Conservation (phyloP, 2,113 vertebrate genomes). For the Sporophila hypoxantha region DNA sequence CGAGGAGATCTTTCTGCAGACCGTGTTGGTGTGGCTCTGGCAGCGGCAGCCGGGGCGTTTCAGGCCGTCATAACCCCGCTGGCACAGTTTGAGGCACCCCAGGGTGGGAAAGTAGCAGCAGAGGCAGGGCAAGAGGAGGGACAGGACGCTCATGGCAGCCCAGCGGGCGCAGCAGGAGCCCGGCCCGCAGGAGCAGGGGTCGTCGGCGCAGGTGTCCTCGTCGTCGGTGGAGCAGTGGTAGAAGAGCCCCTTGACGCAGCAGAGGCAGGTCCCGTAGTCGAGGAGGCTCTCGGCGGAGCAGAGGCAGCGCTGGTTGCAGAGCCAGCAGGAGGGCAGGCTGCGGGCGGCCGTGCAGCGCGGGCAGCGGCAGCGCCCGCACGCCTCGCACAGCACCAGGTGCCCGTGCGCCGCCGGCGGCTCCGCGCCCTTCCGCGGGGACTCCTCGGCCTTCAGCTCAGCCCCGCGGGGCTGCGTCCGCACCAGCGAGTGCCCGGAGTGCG, state of each 20-base stretch:
- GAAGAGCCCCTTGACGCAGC: constrained; percentile 93
- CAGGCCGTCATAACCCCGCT: constrained; percentile 82
- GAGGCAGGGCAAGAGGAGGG: constrained; percentile 92
- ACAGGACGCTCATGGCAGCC: constrained; percentile 86
- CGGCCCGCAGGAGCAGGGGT: constrained; percentile 87
- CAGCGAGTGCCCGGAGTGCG: constrained; percentile 80
- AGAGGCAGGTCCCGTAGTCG: constrained; percentile 92
- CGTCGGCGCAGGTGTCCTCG: constrained; percentile 94
- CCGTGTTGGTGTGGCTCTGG: constrained; percentile 90
- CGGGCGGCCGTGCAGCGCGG: constrained; percentile 82
- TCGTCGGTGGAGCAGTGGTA: constrained; percentile 98
- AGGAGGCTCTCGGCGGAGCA: constrained; percentile 88
- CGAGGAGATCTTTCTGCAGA: constrained; percentile 93
- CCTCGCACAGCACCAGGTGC: constrained; percentile 89
- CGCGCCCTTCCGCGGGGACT: constrained; percentile 69
- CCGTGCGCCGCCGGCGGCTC: constrained; percentile 63
- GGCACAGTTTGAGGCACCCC: constrained; percentile 92
- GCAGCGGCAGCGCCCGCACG: constrained; percentile 91
- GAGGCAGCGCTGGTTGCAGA: constrained; percentile 90
- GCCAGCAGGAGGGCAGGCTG: constrained; percentile 90
- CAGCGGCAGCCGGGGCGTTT: constrained; percentile 94
- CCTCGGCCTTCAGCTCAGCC: constrained; percentile 75
- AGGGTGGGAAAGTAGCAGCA: constrained; percentile 96
- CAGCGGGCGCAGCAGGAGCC: constrained; percentile 86
- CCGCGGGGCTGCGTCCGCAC: constrained; percentile 82